These are phyloP conservation scores for Drosophila malerkotliana DNA, from an alignment of 1,140 invertebrate species.

Conservation along the genomic window DNA sequence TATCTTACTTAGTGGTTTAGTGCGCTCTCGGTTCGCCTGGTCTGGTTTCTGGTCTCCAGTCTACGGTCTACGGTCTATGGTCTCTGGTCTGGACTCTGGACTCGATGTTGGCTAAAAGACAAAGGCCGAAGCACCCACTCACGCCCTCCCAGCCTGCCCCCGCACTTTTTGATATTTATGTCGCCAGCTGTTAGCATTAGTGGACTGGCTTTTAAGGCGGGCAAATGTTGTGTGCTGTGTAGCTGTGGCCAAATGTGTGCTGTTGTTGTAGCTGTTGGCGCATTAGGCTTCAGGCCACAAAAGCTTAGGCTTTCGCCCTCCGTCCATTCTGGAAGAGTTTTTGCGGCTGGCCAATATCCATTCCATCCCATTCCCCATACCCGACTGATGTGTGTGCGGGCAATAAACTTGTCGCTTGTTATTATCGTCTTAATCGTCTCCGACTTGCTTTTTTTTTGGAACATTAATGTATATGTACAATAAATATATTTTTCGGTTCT, in stretches of 20 bases:
- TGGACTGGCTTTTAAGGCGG: constrained; percentile 78
- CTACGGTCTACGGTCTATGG: not conserved
- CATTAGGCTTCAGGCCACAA: constrained; percentile 78
- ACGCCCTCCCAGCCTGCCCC: not conserved
- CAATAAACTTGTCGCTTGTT: constrained; percentile 82
- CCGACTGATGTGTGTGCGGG: constrained; percentile 58
- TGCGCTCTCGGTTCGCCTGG: constrained; percentile 41
- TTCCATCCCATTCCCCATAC: constrained; percentile 13
- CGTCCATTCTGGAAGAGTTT: constrained; percentile 44
- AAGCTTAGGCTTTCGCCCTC: constrained; percentile 66
- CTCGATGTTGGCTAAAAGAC: constrained; percentile 49
- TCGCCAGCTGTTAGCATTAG: constrained; percentile 80
- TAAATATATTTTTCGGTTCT: constrained; percentile 40
- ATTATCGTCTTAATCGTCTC: constrained; percentile 81
- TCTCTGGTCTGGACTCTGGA: not conserved
- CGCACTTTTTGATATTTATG: constrained; percentile 67
- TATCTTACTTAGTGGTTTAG: constrained; percentile 82
- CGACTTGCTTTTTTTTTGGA: constrained; percentile 56
- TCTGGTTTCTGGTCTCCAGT: constrained; percentile 18
- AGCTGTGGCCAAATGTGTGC: constrained; percentile 24
- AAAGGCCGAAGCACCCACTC: constrained; percentile 24
- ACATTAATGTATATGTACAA: constrained; percentile 44
- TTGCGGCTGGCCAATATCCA: constrained; percentile 54
- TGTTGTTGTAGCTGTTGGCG: constrained; percentile 56
- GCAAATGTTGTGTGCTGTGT: constrained; percentile 61